Conservation (phyloP, 2,113 vertebrate genomes). For the Sinocyclocheilus rhinocerous region DNA sequence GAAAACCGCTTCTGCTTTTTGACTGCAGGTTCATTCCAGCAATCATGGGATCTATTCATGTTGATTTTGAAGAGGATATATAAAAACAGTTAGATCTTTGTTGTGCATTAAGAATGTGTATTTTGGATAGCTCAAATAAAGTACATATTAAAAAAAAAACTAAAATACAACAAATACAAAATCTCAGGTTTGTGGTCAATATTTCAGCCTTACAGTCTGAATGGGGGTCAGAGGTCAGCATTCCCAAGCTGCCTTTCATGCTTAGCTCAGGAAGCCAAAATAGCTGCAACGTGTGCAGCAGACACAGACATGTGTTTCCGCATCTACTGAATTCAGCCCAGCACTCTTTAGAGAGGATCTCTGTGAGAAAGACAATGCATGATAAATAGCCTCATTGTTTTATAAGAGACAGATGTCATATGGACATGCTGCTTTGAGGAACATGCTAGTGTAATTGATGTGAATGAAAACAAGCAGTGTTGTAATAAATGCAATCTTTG, state of each 20-base stretch:
- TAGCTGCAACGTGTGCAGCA: not conserved
- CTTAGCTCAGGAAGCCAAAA: constrained; percentile 22
- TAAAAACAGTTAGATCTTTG: not conserved
- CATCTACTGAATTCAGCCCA: not conserved
- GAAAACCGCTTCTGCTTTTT: not conserved
- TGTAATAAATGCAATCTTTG: not conserved
- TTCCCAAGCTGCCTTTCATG: constrained; percentile 24
- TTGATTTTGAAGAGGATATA: not conserved
- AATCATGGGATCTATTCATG: not conserved
- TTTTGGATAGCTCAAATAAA: too few species aligned
- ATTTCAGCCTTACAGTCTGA: constrained; percentile 3
- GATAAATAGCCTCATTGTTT: not conserved
- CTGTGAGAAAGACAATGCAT: not conserved
- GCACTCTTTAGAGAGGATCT: not conserved
- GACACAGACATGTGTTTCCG: not conserved
- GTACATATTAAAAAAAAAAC: not conserved
- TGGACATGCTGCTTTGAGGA: not conserved
- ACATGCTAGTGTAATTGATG: not conserved
- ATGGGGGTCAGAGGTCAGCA: constrained; percentile 41
- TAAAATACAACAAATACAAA: not conserved
- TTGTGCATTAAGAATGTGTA: not conserved
- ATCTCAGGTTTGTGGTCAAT: not conserved
- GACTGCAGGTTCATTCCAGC: not conserved
- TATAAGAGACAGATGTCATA: not conserved
- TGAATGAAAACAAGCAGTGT: not conserved